phyloP scores from a whole-genome alignment of 1,140 invertebrate genomes.

The Trichonephila clavipes region DNA sequence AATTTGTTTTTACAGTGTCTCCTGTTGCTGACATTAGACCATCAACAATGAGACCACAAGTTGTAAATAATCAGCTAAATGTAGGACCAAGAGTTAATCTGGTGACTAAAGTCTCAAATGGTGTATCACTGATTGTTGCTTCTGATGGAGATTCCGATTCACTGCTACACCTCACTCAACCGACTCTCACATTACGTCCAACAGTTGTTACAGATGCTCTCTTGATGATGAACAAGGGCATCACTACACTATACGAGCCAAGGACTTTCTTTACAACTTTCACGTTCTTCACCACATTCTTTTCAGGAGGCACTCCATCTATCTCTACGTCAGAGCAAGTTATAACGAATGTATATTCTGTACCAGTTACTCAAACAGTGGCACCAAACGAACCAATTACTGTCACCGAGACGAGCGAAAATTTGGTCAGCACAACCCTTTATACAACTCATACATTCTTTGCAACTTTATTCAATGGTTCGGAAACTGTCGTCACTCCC shows the following conservation, averaged over 20 bases:
- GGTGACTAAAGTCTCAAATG: constrained; percentile 76
- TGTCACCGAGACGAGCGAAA: constrained; percentile 77
- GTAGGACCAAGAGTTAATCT: constrained; percentile 66
- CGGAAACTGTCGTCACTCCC: constrained; percentile 78
- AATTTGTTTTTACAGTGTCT: constrained; percentile 37
- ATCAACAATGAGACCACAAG: constrained; percentile 50
- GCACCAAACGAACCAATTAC: constrained; percentile 58
- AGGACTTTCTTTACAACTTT: constrained; percentile 79
- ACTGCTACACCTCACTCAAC: background rate
- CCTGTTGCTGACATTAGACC: background rate
- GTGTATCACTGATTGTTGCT: constrained; percentile 78
- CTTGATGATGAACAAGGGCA: constrained; percentile 77
- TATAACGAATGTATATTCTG: constrained; percentile 81
- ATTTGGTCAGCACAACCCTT: constrained; percentile 76
- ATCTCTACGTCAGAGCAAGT: constrained; percentile 91
- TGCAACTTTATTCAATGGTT: constrained; percentile 79
- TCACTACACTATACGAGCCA: constrained; percentile 74
- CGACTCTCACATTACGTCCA: constrained; percentile 77
- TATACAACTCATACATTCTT: constrained; percentile 78
- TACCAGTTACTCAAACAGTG: constrained; percentile 69
- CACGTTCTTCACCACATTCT: constrained; percentile 94
- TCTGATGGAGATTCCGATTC: constrained; percentile 68
- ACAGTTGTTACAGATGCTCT: constrained; percentile 78
- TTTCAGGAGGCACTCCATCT: constrained; percentile 89
- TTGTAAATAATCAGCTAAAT: constrained; percentile 58